Evolutionary conservation across 2,888 invertebrate species (phyloP), one percentile per base, ranked within the genome.

Genomic region (Kuschelorhynchus macadamiae): DNA sequence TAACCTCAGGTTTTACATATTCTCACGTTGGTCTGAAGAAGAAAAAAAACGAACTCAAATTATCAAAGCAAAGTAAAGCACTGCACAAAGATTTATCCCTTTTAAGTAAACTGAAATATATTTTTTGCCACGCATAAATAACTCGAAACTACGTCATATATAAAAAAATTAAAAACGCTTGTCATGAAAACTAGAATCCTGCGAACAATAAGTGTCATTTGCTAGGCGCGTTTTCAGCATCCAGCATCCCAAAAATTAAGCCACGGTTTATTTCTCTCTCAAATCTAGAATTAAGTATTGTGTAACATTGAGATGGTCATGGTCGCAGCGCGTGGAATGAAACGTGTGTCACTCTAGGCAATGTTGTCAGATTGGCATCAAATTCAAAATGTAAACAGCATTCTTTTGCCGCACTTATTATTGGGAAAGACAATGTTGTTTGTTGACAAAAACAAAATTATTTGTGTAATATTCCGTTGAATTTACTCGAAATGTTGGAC

Each of bases 261-360:
- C 25, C 25, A 61, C 33, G 50, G 30, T 12, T 76, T 77, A 75
- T 76, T 73, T 75, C 75, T 77, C 76, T 75, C 73, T 75, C 73
- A 74, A 78, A 76, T 78, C 75, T 77, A 76, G 77, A 80, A 78
- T 77, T 76, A 76, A 76, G 72, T 76, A 76, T 79, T 79, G 79
- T 78, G 79, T 79, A 79, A 79, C 74, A 75, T 80, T 80, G 76
- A 73, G 77, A 72, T 80, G 80, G 80, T 80, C 80, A 80, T 79
- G 79, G 79, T 76, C 76, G 67, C 67, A 71, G 73, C 76, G 78
- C 78, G 78, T 78, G 77, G 73, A 74, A 63, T 59, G 60, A 25
- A 32, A 50, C 61, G 69, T 69, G 57, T 62, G 56, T 65, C 55
- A 60, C 46, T 46, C 52, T 44, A 56, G n/a, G 42, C 67, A 12